Percentiles rank a stretch among this genome's conserved stretches.
Evolutionary conservation across 1,140 invertebrate genomes (phyloP).

Genomic region (Drosophila nannoptera): DNA sequence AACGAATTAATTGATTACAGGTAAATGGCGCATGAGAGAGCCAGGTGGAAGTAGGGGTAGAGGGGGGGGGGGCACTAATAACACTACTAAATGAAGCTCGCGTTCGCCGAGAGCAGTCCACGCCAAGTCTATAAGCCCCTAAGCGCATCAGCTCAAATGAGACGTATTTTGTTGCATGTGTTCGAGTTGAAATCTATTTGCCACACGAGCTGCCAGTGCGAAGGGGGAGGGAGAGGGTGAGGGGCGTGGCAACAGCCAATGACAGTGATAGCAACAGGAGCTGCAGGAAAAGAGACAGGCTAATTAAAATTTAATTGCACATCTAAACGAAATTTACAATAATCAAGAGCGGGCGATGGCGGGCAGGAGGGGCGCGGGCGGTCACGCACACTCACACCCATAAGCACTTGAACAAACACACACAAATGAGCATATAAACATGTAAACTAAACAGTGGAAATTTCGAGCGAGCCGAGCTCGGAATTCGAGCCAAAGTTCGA

Average conservation of each 20-base stretch:
- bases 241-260: neutral
- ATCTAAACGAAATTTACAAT: slow-evolving; percentile 73
- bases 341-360: slow-evolving; percentile 38
- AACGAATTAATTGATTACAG: slow-evolving; percentile 76
- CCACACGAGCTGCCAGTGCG: slow-evolving; percentile 8
- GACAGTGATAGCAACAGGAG: slow-evolving; percentile 21
- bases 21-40: slow-evolving; percentile 56
- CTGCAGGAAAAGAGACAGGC: slow-evolving; percentile 43
- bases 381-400: no score
- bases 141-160: slow-evolving; percentile 49
- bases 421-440: neutral
- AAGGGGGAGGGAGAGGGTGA: neutral
- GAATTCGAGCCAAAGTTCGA: no score
- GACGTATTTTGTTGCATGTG: slow-evolving; percentile 45
- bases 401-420: no score
- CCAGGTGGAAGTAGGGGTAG: neutral
- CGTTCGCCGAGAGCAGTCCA: slow-evolving; percentile 19
- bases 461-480: no score
- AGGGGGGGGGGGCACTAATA: slow-evolving; percentile 27
- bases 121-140: slow-evolving; percentile 50
- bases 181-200: slow-evolving; percentile 39
- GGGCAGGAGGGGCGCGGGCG: no score
- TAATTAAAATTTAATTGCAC: slow-evolving; percentile 76
- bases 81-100: slow-evolving; percentile 35
- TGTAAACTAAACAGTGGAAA: neutral